A percentile compares a stretch with the other conserved stretches of the same genome.
Conservation (phyloP, 2,888 invertebrate genomes). For the Philaethria dido region DNA sequence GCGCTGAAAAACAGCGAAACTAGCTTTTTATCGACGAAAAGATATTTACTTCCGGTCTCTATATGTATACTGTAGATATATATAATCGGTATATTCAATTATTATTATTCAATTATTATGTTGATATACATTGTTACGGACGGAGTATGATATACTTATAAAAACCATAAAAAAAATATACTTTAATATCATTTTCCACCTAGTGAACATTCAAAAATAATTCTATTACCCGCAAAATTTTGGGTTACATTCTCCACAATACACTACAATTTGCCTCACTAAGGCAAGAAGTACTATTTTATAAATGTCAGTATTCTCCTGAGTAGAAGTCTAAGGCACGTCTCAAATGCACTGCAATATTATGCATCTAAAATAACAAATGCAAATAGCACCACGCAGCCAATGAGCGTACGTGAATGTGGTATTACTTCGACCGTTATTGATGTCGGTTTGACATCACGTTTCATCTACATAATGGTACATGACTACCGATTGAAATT, state of each 20-base stretch:
- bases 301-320: background rate
- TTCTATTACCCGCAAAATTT: no score
- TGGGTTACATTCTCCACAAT: no score
- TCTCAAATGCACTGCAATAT: background rate
- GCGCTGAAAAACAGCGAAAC: no score
- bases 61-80: background rate
- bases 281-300: background rate
- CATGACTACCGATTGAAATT: background rate
- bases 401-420: background rate
- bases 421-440: background rate
- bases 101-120: no score
- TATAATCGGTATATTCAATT: no score
- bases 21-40: background rate
- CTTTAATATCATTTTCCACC: no score
- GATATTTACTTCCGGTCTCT: background rate
- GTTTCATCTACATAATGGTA: background rate
- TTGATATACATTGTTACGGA: no score
- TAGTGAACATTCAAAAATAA: no score
- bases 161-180: no score
- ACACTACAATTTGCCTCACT: no score
- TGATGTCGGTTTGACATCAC: slow-evolving; percentile 7
- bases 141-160: no score
- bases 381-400: background rate
- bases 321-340: background rate
- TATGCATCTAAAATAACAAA: background rate